These are phyloP conservation scores for Gymnopithys bicolor DNA, from an alignment of 2,797 vertebrate genomes.

Conservation along the genomic window DNA sequence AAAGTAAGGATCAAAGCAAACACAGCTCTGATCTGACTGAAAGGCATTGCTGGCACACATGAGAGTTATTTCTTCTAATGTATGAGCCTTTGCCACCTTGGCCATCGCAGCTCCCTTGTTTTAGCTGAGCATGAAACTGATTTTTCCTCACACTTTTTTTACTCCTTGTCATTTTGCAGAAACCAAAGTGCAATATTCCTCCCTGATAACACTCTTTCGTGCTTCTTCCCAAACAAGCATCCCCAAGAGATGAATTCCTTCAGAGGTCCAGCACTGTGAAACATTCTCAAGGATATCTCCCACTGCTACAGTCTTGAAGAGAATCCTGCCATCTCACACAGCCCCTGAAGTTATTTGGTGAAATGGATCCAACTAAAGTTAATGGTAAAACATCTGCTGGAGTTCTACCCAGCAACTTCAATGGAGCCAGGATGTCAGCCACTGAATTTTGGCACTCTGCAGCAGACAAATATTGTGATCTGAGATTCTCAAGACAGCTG, in stretches of 20 bases:
- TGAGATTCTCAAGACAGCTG: slow-evolving; percentile 69
- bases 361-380: slow-evolving; percentile 59
- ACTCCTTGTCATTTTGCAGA: not conserved
- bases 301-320: slow-evolving; percentile 35
- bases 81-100: not conserved
- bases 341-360: slow-evolving; percentile 52
- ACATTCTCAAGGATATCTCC: slow-evolving; percentile 51
- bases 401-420: slow-evolving; percentile 67
- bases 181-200: not conserved
- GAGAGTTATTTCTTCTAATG: not conserved
- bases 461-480: slow-evolving; percentile 65
- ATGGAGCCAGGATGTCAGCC: slow-evolving; percentile 66
- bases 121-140: not conserved
- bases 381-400: slow-evolving; percentile 70
- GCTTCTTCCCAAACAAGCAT: slow-evolving; percentile 2
- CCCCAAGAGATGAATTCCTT: slow-evolving; percentile 54
- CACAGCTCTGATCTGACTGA: not conserved
- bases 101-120: not conserved
- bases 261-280: not conserved
- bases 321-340: slow-evolving; percentile 57
- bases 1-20: not conserved
- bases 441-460: slow-evolving; percentile 63
- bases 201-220: not conserved
- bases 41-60: not conserved
- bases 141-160: not conserved